Evolutionary conservation across 1,140 invertebrate genomes (phyloP).

Genomic region (Lineus longissimus): DNA sequence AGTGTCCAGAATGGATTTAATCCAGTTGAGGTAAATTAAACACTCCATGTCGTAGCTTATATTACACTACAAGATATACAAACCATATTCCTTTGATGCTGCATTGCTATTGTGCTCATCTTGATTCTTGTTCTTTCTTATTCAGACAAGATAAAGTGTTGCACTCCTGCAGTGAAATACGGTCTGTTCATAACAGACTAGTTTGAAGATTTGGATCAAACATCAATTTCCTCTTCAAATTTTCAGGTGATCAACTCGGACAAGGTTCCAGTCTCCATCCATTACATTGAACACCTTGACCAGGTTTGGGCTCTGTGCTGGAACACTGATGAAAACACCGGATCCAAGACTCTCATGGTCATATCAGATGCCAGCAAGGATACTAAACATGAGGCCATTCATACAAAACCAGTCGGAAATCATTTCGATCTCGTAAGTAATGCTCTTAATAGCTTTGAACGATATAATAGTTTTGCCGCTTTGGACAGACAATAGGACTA

Average conservation of each 20-base stretch:
- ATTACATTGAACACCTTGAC: slow-evolving; percentile 71
- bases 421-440: slow-evolving; percentile 69
- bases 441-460: neutral
- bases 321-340: slow-evolving; percentile 59
- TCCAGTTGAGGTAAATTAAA: slow-evolving; percentile 45
- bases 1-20: slow-evolving; percentile 39
- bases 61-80: too few relatives aligned
- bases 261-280: slow-evolving; percentile 69
- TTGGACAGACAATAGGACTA: neutral
- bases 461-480: too few relatives aligned
- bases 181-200: too few relatives aligned
- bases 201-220: too few relatives aligned
- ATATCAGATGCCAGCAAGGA: slow-evolving; percentile 73
- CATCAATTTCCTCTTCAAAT: too few relatives aligned
- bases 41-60: neutral
- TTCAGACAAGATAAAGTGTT: too few relatives aligned
- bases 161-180: too few relatives aligned
- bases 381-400: slow-evolving; percentile 72
- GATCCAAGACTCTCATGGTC: slow-evolving; percentile 70
- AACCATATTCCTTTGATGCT: too few relatives aligned
- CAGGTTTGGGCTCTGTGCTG: slow-evolving; percentile 78
- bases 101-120: too few relatives aligned
- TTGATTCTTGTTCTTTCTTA: too few relatives aligned
- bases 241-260: slow-evolving; percentile 69
- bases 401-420: slow-evolving; percentile 75